A percentile compares a stretch with the other conserved stretches of the same genome.
These are phyloP conservation scores for Nezara viridula DNA, from an alignment of 2,888 invertebrate genomes.

Conservation along the genomic window DNA sequence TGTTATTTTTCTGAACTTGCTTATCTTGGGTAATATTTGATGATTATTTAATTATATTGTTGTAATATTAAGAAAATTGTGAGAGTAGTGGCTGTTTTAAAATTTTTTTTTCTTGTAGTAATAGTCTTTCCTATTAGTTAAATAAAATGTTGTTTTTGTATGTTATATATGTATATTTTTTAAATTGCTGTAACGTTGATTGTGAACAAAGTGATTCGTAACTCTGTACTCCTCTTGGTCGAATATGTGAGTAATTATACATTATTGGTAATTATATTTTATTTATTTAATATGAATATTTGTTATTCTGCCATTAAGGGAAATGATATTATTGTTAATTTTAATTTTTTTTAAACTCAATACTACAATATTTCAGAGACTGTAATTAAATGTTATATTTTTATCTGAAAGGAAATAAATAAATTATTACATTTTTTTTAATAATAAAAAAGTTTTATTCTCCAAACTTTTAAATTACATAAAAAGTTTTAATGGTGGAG, in stretches of 20 bases:
- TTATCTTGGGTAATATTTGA: background rate
- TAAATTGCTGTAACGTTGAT: slow-evolving; percentile 9
- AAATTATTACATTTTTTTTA: no score
- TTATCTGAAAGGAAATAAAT: background rate
- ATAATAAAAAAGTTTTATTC: no score
- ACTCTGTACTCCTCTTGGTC: background rate
- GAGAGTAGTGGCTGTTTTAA: slow-evolving; percentile 33
- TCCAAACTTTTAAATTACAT: no score
- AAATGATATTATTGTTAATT: background rate
- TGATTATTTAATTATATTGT: background rate
- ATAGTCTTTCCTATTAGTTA: slow-evolving; percentile 18
- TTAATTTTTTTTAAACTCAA: no score
- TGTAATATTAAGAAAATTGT: slow-evolving; percentile 36
- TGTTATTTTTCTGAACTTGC: background rate
- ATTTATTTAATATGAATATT: background rate
- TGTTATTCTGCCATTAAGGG: background rate
- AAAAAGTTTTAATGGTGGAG: no score
- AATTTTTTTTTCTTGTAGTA: background rate
- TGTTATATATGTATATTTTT: background rate
- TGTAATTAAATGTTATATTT: background rate
- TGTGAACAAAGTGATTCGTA: background rate
- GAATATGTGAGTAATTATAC: background rate
- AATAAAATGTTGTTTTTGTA: background rate
- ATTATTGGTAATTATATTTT: background rate
- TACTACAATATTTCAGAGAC: no score